Conservation (phyloP, 2,888 invertebrate genomes). For the Athetis lepigone region DNA sequence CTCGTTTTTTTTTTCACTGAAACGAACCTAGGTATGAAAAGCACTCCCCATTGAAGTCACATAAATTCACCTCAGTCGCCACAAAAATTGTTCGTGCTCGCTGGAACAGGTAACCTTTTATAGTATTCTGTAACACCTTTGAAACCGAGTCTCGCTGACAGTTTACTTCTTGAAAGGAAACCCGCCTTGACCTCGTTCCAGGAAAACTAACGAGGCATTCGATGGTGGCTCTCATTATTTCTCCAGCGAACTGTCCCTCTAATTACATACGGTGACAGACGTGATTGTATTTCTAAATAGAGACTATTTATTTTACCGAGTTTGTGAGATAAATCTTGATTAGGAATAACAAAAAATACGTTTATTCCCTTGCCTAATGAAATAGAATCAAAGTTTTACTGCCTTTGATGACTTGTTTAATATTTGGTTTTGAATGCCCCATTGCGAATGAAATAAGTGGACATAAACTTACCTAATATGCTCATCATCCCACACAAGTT, state of each 20-base stretch:
- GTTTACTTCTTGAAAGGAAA: conserved; percentile 62
- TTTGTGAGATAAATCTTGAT: conserved; percentile 40
- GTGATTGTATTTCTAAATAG: conserved; percentile 75
- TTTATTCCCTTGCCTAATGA: conserved; percentile 10
- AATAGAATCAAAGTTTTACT: conserved; percentile 36
- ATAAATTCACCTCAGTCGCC: conserved; percentile 30
- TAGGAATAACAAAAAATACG: conserved; percentile 36
- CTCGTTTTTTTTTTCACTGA: conserved; percentile 26
- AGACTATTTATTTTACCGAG: conserved; percentile 47
- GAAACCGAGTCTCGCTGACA: conserved; percentile 56
- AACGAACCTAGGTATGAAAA: conserved; percentile 28
- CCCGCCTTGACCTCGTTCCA: conserved; percentile 74
- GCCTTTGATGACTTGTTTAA: conserved; percentile 34
- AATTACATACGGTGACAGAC: conserved; percentile 75
- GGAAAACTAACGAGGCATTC: conserved; percentile 78
- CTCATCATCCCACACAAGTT: conserved; percentile 47
- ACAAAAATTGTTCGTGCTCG: conserved; percentile 44
- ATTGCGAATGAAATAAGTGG: conserved; percentile 36
- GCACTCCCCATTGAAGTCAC: conserved; percentile 28
- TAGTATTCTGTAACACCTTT: conserved; percentile 58
- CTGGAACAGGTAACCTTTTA: conserved; percentile 46
- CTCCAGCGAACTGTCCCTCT: conserved; percentile 74
- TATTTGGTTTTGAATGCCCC: conserved; percentile 41
- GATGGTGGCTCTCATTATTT: conserved; percentile 78
- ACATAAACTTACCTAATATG: conserved; percentile 43